These are phyloP conservation scores for Simalia tracyae DNA, from an alignment of 2,797 vertebrate species.

Conservation along the genomic window DNA sequence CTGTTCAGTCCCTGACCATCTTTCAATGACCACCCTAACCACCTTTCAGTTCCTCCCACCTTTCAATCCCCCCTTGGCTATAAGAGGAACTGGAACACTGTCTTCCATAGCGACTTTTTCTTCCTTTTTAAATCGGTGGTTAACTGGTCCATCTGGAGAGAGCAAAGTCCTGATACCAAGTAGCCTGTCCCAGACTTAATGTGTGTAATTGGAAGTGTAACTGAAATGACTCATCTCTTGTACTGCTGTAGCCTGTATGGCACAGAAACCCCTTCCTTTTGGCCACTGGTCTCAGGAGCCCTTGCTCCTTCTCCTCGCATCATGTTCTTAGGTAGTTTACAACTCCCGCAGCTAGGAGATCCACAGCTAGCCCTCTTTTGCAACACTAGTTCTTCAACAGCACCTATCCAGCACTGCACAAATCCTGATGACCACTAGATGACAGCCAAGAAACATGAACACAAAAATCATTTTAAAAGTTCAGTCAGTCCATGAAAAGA, in stretches of 20 bases:
- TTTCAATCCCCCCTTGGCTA: too few relatives aligned
- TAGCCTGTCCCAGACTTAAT: too few relatives aligned
- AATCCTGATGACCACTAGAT: background rate
- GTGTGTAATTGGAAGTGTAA: too few relatives aligned
- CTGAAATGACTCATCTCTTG: too few relatives aligned
- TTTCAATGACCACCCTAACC: background rate
- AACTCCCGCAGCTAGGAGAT: background rate
- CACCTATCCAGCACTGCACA: background rate
- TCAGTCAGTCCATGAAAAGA: background rate
- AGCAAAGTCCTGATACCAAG: too few relatives aligned
- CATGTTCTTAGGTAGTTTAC: background rate
- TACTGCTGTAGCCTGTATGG: too few relatives aligned
- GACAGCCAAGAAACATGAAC: background rate
- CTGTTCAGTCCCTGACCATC: background rate
- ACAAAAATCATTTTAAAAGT: background rate
- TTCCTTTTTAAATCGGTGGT: too few relatives aligned
- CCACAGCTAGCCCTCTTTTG: background rate
- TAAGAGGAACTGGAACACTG: too few relatives aligned
- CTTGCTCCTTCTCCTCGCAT: background rate
- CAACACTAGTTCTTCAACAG: background rate
- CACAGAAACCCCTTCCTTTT: background rate
- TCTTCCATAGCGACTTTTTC: too few relatives aligned
- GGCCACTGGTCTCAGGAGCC: background rate
- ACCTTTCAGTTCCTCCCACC: background rate
- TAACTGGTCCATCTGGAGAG: too few relatives aligned